Percentiles rank a stretch among this genome's conserved stretches.
Evolutionary conservation across 2,797 vertebrate species (phyloP).

Genomic region (Acrossocheilus wenchowensis): DNA sequence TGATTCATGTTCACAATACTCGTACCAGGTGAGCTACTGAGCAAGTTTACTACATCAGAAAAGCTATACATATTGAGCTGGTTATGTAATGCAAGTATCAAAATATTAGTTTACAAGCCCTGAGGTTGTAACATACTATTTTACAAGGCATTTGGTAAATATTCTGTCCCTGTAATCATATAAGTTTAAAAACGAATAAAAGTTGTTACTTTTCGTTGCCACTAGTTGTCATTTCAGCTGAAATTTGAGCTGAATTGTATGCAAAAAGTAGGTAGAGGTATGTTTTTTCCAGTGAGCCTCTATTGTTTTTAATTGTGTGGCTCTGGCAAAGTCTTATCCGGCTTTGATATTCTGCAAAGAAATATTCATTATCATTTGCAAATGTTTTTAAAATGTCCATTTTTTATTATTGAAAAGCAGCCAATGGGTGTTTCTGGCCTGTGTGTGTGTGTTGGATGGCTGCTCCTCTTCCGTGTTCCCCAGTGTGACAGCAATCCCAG

Average conservation of each 20-base stretch:
- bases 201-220: not conserved
- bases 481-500: not conserved
- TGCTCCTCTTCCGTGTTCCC: not conserved
- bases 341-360: not conserved
- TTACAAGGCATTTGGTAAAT: not conserved
- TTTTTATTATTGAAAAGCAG: not conserved
- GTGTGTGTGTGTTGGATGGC: conserved; percentile 21
- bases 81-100: not conserved
- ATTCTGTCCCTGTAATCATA: not conserved
- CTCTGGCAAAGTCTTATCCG: not conserved
- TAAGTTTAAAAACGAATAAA: not conserved
- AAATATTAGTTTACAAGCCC: not conserved
- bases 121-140: not conserved
- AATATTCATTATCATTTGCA: not conserved
- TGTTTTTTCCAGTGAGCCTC: not conserved
- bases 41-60: not conserved
- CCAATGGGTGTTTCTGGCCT: not conserved
- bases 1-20: not conserved
- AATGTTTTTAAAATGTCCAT: not conserved
- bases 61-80: not conserved
- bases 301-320: not conserved
- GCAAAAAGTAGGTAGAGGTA: not conserved
- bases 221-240: not conserved
- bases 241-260: not conserved
- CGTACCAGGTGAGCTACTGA: not conserved